Base-by-base conservation (phyloP, 1,140 invertebrate genomes). In the Parapsyche elsis region DNA sequence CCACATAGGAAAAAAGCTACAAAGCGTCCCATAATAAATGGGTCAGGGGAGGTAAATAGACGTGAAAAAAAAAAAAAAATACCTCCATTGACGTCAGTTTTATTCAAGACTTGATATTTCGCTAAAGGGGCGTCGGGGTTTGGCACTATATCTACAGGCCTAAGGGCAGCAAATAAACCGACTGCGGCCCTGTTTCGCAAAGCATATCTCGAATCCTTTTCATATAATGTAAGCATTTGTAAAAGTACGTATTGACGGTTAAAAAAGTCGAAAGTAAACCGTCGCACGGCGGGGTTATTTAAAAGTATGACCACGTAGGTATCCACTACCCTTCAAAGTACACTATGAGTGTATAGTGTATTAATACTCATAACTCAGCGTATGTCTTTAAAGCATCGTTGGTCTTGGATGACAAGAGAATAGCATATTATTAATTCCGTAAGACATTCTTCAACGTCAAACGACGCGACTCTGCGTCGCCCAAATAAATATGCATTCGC, bases 71-170 rank as follows among this genome's bases (percentile, higher is more conserved):
- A 10, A 53, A 53, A 53, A 16, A 53, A 16, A 53, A 53, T 61
- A 61, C 59, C 21, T 24, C 24, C 24, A 26, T 67, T 67, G 64
- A 67, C 24, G 21, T 19, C 24, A 26, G 64, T 67, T 67, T 67
- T 26, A 67, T 67, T 67, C 64, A 67, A n/a, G 64, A 26, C 23
- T 67, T 67, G 64, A 67, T 67, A 67, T 67, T 24, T 67, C 24
- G 59, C 59, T 19, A 61, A 16, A 21, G 59, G 59, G 59, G 21
- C 9, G 19, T 21, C 0, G 64, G 10, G 64, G 24, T 14, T 64
- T 23, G 16, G 16, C 49, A 53, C 49, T 53, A 53, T 16, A 53
- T 53, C 49, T 53, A 21, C 59, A 30, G 9, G 23, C 21, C 64
- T 23, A 5, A 26, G 64, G 64, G 24, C 64, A 30, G 21, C 64